A percentile compares a stretch with the other conserved stretches of the same genome.
Conservation (phyloP, 2,797 vertebrate species). For the Microhierax caerulescens region DNA sequence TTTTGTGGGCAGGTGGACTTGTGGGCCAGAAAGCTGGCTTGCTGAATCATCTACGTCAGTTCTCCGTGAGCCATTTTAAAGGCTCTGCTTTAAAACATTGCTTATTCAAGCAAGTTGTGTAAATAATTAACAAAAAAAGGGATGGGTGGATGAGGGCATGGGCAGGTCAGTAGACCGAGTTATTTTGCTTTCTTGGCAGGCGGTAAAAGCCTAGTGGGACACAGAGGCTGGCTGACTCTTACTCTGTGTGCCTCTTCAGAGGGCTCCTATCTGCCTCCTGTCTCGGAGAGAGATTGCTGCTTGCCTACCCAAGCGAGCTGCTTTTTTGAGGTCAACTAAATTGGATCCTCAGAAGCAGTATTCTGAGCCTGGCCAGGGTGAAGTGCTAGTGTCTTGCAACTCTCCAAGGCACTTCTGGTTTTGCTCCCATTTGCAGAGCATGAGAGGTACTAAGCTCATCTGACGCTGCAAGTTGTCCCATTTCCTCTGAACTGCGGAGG, state of each 20-base stretch:
- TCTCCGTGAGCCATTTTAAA: neutral
- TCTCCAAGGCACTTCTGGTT: neutral
- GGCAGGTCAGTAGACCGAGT: neutral
- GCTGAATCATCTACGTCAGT: neutral
- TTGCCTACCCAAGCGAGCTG: neutral
- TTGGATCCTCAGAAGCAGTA: neutral
- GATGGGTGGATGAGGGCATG: neutral
- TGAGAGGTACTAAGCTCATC: neutral
- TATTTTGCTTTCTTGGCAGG: neutral
- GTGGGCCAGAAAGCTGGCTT: neutral
- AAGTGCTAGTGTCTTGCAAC: neutral
- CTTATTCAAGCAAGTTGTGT: slow-evolving; percentile 40
- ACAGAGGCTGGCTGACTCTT: neutral
- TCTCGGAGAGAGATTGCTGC: neutral
- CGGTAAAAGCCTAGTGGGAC: neutral
- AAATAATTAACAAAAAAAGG: slow-evolving; percentile 47
- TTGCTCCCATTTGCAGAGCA: neutral
- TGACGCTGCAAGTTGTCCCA: neutral
- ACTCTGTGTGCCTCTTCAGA: neutral
- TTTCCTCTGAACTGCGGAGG: neutral
- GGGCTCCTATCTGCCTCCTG: neutral
- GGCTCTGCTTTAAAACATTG: neutral
- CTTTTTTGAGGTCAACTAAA: neutral
- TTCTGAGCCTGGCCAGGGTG: neutral
- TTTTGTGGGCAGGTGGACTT: neutral